phyloP scores from a whole-genome alignment of 2,797 vertebrate genomes.

The Hydrophis major region DNA sequence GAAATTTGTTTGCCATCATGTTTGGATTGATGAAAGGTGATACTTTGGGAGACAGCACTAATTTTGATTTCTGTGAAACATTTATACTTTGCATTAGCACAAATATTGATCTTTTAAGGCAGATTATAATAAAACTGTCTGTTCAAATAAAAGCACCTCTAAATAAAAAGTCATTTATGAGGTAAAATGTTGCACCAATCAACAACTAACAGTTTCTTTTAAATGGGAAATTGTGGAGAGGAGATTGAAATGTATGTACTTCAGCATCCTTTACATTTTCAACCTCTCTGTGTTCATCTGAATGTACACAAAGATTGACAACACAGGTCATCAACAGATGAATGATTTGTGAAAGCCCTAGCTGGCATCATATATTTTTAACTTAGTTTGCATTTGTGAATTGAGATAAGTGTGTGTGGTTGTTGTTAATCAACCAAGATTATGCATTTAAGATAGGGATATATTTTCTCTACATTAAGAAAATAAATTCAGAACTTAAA shows the following conservation, averaged over 20 bases:
- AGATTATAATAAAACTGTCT: not conserved
- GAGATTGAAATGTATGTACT: not conserved
- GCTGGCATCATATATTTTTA: not conserved
- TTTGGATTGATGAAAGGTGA: slow-evolving; percentile 2
- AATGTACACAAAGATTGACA: not conserved
- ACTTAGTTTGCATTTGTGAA: not conserved
- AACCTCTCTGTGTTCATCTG: not conserved
- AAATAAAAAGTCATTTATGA: not conserved
- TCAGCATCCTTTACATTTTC: not conserved
- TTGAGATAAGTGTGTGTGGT: not conserved
- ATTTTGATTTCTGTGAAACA: slow-evolving; percentile 7
- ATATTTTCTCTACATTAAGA: not conserved
- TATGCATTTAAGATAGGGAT: not conserved
- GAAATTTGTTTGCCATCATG: not conserved
- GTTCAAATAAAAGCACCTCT: not conserved
- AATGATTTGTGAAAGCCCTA: not conserved
- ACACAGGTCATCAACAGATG: not conserved
- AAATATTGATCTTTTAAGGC: not conserved
- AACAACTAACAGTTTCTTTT: not conserved
- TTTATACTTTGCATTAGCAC: not conserved
- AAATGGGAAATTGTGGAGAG: not conserved
- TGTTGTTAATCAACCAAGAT: not conserved
- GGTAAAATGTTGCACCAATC: not conserved
- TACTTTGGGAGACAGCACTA: not conserved
- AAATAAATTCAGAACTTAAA: not conserved